Evolutionary conservation across 2,797 vertebrate genomes (phyloP).

Genomic region (Halcyon chelicuti): DNA sequence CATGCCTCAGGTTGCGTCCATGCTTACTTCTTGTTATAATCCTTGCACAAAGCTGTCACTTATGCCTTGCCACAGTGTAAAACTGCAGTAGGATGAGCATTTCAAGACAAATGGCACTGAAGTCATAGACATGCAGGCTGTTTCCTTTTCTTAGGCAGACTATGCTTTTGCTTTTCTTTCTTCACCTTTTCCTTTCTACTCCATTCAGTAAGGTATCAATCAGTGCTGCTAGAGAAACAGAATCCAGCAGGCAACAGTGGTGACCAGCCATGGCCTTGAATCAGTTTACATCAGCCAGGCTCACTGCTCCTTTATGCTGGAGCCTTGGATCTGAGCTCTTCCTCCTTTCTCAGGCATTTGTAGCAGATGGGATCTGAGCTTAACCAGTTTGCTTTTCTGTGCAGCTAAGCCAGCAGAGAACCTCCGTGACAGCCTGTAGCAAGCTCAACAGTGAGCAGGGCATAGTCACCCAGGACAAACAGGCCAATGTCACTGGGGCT

Average conservation of each 20-base stretch:
- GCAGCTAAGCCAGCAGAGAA: not conserved
- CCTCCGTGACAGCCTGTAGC: not conserved
- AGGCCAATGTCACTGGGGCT: not conserved
- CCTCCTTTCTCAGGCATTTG: not conserved
- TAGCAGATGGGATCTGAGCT: not conserved
- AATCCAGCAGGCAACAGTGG: not conserved
- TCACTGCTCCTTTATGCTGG: not conserved
- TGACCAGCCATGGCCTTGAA: not conserved
- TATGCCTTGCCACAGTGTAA: not conserved
- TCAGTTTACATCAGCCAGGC: not conserved
- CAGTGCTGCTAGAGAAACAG: not conserved
- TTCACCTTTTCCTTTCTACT: not conserved
- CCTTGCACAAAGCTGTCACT: not conserved
- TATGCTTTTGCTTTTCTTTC: not conserved
- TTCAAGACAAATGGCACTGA: not conserved
- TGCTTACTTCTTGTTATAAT: not conserved
- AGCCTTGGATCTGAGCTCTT: not conserved
- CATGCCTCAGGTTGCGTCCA: not conserved
- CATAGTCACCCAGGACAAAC: not conserved
- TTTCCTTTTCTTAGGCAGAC: not conserved
- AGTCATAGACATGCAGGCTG: not conserved
- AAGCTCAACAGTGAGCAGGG: accelerated
- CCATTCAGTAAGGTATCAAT: not conserved
- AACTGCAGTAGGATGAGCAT: not conserved
- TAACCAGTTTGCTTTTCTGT: not conserved